Evolutionary conservation across 2,113 vertebrate genomes (phyloP).

Genomic region (Apaloderma vittatum): DNA sequence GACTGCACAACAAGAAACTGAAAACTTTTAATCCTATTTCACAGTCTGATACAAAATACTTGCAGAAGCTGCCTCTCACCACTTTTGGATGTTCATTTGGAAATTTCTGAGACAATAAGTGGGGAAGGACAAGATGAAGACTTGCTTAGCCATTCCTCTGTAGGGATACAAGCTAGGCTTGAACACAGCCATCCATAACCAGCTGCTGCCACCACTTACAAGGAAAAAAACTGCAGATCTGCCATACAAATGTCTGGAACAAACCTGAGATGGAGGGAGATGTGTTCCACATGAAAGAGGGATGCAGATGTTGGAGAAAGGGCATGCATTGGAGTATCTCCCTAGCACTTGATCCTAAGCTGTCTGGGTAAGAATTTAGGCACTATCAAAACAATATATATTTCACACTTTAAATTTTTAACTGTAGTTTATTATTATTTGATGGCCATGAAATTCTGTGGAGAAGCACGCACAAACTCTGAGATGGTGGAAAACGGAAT

Average conservation of each 20-base stretch:
- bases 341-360: background rate
- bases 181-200: background rate
- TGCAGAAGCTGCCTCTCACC: background rate
- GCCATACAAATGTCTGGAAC: too few species aligned
- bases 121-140: background rate
- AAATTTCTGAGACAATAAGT: background rate
- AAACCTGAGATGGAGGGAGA: background rate
- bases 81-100: background rate
- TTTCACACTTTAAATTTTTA: background rate
- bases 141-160: background rate
- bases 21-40: background rate
- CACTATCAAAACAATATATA: background rate
- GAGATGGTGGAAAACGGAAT: too few species aligned
- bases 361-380: background rate
- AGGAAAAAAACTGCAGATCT: background rate
- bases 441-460: too few species aligned
- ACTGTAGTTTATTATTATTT: background rate
- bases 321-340: background rate
- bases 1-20: background rate
- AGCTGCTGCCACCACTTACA: background rate
- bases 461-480: too few species aligned
- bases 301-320: accelerated
- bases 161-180: background rate
- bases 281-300: background rate
- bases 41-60: background rate